Percentiles rank a stretch among this genome's conserved stretches.
These are phyloP conservation scores for Dolichallabes microphthalmus DNA, from an alignment of 2,113 vertebrate genomes.

Conservation along the genomic window DNA sequence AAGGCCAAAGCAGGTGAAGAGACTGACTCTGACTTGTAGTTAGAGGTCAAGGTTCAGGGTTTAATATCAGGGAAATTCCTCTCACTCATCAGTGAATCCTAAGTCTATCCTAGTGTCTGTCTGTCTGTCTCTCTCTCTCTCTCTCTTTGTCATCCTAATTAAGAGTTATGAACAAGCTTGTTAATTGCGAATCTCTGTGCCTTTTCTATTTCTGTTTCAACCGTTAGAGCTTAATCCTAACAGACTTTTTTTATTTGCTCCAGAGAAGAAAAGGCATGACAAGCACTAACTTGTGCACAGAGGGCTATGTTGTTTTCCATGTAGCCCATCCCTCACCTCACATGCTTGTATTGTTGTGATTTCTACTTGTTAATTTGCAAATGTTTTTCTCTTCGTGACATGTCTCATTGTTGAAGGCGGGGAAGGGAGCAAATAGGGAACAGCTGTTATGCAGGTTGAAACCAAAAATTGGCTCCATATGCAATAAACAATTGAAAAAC, in stretches of 20 bases:
- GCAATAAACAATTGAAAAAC: slow-evolving; percentile 51
- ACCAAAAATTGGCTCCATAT: slow-evolving; percentile 61
- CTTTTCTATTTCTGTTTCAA: neutral
- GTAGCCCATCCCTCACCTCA: slow-evolving; percentile 5
- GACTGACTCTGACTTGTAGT: neutral
- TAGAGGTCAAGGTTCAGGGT: slow-evolving; percentile 5
- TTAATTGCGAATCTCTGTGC: neutral
- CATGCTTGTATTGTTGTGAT: slow-evolving; percentile 42
- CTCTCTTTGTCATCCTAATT: neutral
- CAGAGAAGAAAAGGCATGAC: slow-evolving; percentile 3
- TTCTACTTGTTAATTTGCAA: slow-evolving; percentile 45
- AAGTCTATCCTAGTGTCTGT: neutral
- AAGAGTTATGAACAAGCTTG: neutral
- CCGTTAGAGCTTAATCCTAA: neutral
- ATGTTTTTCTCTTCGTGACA: slow-evolving; percentile 53
- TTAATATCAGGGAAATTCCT: neutral
- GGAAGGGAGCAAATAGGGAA: slow-evolving; percentile 51
- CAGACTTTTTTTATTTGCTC: slow-evolving; percentile 1
- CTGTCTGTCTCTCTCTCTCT: neutral
- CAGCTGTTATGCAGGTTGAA: slow-evolving; percentile 60
- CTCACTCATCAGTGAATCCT: neutral
- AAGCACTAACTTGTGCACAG: slow-evolving; percentile 19
- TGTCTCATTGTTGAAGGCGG: slow-evolving; percentile 52
- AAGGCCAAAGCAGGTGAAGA: neutral
- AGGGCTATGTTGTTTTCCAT: slow-evolving; percentile 21